Conservation (phyloP, 2,113 vertebrate species). For the Elgaria multicarinata region DNA sequence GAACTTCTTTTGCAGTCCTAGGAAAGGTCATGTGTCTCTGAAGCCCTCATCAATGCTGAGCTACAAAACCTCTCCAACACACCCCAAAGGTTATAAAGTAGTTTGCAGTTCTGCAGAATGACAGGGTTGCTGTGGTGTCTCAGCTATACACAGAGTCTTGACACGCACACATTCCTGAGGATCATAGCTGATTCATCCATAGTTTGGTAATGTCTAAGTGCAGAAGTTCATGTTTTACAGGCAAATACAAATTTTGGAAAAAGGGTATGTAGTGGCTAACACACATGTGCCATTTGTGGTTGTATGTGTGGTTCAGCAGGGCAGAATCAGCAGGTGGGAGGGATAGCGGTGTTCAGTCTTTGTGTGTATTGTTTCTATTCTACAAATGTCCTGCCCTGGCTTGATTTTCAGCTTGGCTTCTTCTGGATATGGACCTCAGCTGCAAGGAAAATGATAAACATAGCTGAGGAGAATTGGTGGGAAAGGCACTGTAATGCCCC, state of each 20-base stretch:
- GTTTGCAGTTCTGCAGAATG: neutral
- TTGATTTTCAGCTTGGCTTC: neutral
- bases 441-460: neutral
- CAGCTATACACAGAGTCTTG: neutral
- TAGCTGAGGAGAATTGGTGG: too few relatives aligned
- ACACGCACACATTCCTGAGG: neutral
- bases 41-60: neutral
- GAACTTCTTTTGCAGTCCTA: neutral
- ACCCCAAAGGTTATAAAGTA: neutral
- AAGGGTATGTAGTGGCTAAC: neutral
- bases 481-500: too few relatives aligned
- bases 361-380: neutral
- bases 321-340: neutral
- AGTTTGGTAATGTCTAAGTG: neutral
- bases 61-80: neutral
- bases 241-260: neutral
- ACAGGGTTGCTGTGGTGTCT: neutral
- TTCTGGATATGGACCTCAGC: neutral
- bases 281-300: neutral
- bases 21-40: neutral
- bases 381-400: neutral
- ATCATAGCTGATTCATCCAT: neutral
- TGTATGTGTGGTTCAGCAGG: neutral
- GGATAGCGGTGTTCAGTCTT: neutral
- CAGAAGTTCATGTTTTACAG: neutral